Evolutionary conservation across 2,797 vertebrate species (phyloP), one percentile per base, ranked within the genome.

Genomic region (Gymnoscopelus microlampas): DNA sequence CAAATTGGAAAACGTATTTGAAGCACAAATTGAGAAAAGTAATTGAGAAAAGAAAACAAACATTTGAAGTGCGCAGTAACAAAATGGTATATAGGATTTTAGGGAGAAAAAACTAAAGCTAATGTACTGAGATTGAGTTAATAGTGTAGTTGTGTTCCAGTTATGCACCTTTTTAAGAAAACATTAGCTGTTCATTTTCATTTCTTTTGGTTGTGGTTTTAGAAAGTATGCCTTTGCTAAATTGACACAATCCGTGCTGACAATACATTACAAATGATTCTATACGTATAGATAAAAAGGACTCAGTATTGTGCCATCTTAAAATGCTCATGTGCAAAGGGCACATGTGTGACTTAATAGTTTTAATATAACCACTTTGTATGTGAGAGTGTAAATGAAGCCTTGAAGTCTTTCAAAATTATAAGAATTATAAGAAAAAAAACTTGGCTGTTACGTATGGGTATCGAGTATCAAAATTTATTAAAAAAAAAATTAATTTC

Each of bases 111-210:
- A 15, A 51, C 3, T 1, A 48, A 12, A 48, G 7, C 12, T 51
- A 13, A 15, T 51, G n/a, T 13, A 15, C 50, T 51, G n/a, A 51
- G 3, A 51, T 51, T 51, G 14, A 51, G 50, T 51, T 13, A n/a
- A 50, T 14, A 15, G 50, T 4, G 9, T 10, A 26, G 19, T 48
- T 35, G 8, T 35, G 6, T 55, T 24, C 15, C 23, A 59, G 7
- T 32, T 35, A 62, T 60, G 79, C 66, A 77, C 63, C 60, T 79
- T 81, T 70, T 81, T 70, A 60, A 51, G 35, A 32, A 24, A 53
- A 9, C 10, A 19, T 3, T 5, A 44, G 68, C 80, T 84, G 62
- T 79, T 77, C 60, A 63, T 6, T 67, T 71, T 51, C n/a, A 14
- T 51, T 51, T 47, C 6, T 60, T 63, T 66, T 53, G 29, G 5